Evolutionary conservation across 2,888 invertebrate species (phyloP), one percentile per base, ranked within the genome.

Genomic region (Trachelus tabidus): DNA sequence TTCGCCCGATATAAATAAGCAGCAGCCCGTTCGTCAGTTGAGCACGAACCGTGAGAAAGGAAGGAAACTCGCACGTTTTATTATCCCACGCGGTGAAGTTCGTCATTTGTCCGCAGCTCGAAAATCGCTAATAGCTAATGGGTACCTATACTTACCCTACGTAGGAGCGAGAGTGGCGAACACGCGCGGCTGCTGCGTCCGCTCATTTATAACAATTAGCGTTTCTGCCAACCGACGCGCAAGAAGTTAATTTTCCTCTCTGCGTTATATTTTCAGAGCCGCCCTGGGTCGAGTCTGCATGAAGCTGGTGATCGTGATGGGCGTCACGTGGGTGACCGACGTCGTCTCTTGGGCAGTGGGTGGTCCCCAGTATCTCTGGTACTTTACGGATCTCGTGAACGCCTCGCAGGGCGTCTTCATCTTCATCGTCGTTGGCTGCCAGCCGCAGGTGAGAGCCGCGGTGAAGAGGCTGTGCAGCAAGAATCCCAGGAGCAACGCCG

Each of bases 381-480:
- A 96, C 92, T 93, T 96, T 83, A 96, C 97, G 76, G 97, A 97
- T 92, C 91, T 97, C 89, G 94, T 97, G 87, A 97, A 97, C 92
- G 96, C 96, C 83, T 93, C 97, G 85, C 97, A 97, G 92, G 97
- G 97, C 83, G 96, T 97, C 77, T 95, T 97, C 91, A 97, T 97
- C 88, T 97, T 97, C 92, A 94, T 96, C 88, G 97, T 97, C 83
- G 96, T 97, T 85, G 97, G 97, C 76, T 97, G 96, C 91, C 97
- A 97, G 93, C 97, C 97, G 79, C 97, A 97, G 93, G 94, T 94
- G 87, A 93, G 95, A 93, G 93, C 94, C 37, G 95, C 95, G 71
- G 92, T 95, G 56, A 95, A 95, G 89, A 92, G 95, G 79, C 92
- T 95, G 83, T 95, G 94, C 86, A 93, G 93, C 83, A 92, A 93